phyloP scores from a whole-genome alignment of 2,888 invertebrate genomes.

The Tiphia femorata region DNA sequence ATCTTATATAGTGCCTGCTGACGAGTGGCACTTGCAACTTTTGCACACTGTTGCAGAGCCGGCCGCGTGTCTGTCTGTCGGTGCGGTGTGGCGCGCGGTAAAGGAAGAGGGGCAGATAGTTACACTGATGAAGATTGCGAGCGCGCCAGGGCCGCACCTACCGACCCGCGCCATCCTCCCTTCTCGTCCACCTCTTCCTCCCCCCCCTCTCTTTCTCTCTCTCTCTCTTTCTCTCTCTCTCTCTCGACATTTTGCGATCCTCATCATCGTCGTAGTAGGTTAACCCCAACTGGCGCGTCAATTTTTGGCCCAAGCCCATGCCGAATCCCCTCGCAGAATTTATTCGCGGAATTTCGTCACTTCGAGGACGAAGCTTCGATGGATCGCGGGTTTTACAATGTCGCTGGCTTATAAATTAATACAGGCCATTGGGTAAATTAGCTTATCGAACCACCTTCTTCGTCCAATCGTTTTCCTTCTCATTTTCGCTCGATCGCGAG shows the following conservation, averaged over 20 bases:
- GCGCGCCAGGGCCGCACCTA: slow-evolving; percentile 9
- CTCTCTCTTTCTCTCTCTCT: background rate
- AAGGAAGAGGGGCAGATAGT: slow-evolving; percentile 21
- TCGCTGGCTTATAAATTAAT: too few relatives aligned
- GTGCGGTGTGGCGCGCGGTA: slow-evolving; percentile 4
- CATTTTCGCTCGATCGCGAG: too few relatives aligned
- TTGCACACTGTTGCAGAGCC: slow-evolving; percentile 39
- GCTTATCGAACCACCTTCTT: too few relatives aligned
- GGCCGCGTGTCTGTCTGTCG: background rate
- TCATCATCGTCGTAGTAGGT: too few relatives aligned
- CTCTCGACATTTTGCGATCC: too few relatives aligned
- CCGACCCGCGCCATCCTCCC: background rate
- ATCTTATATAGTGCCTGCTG: slow-evolving; percentile 20
- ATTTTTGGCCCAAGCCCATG: background rate
- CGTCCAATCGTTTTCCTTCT: too few relatives aligned
- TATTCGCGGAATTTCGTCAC: too few relatives aligned
- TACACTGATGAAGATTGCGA: slow-evolving; percentile 21
- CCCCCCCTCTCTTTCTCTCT: background rate
- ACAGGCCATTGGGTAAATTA: too few relatives aligned
- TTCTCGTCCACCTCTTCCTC: background rate
- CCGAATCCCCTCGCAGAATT: too few relatives aligned
- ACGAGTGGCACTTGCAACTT: slow-evolving; percentile 34
- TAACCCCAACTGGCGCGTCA: background rate
- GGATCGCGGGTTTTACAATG: too few relatives aligned
- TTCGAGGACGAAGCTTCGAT: too few relatives aligned